These are phyloP conservation scores for Andrena flavipes DNA, from an alignment of 2,888 invertebrate genomes.

Conservation along the genomic window DNA sequence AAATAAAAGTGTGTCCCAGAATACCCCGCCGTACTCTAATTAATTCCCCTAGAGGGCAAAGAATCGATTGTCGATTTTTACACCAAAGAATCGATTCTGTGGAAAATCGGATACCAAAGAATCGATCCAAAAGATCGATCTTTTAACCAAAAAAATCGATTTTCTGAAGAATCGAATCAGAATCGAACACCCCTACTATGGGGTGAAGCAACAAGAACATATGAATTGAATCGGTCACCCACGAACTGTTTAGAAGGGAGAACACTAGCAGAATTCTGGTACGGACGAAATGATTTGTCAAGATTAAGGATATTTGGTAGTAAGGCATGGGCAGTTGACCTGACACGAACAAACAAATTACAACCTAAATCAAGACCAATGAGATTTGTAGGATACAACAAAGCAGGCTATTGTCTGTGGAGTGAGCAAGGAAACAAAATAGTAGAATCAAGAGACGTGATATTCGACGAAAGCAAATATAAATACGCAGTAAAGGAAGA, in stretches of 20 bases:
- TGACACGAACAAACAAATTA: neutral
- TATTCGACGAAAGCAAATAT: neutral
- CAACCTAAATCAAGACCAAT: neutral
- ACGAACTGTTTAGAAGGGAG: neutral
- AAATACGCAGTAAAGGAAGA: neutral
- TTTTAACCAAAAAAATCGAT: no score
- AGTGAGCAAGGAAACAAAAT: neutral
- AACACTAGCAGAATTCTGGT: neutral
- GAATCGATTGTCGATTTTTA: no score
- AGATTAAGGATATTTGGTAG: neutral
- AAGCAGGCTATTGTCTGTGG: neutral
- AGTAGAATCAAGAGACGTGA: constrained; percentile 4
- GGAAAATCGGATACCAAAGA: no score
- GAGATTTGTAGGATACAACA: neutral
- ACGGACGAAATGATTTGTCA: neutral
- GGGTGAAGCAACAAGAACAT: neutral
- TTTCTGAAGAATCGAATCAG: no score
- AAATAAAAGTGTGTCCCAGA: no score
- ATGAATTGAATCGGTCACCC: constrained; percentile 1
- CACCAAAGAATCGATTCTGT: no score
- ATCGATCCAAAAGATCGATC: no score
- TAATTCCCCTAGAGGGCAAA: no score
- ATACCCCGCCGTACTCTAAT: no score
- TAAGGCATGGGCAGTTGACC: neutral
- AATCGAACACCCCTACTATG: no score